phyloP scores from a whole-genome alignment of 2,888 invertebrate genomes.

The Cosmia pyralina region DNA sequence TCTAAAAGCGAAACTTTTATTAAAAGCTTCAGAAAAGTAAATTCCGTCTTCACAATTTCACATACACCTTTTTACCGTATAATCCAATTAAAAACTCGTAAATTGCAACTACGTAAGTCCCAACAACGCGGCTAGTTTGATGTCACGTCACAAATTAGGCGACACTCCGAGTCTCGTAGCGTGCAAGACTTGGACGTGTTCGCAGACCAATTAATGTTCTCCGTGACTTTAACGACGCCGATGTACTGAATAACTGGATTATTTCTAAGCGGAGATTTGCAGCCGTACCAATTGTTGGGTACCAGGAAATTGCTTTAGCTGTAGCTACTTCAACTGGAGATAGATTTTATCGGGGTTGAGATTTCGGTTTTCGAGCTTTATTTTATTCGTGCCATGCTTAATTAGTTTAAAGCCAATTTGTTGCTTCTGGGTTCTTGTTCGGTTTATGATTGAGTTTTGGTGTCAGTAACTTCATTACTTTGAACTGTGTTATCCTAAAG shows the following conservation, averaged over 20 bases:
- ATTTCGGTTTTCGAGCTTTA: conserved; percentile 20
- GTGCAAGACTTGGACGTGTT: conserved; percentile 56
- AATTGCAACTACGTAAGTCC: conserved; percentile 42
- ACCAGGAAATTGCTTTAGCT: conserved; percentile 50
- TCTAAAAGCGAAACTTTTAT: background rate
- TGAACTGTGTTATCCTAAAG: background rate
- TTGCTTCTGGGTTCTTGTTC: background rate
- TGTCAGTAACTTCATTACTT: background rate
- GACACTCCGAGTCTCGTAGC: conserved; percentile 46
- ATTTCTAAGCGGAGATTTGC: conserved; percentile 61
- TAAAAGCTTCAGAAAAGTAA: conserved; percentile 8
- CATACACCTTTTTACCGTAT: background rate
- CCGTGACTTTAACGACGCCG: conserved; percentile 50
- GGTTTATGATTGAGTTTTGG: conserved; percentile 2
- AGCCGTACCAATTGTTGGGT: conserved; percentile 45
- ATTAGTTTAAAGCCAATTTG: conserved; percentile 8
- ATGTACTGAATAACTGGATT: conserved; percentile 60
- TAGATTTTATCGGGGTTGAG: conserved; percentile 27
- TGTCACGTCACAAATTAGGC: conserved; percentile 55
- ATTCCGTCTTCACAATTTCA: conserved; percentile 10
- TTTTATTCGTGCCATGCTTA: background rate
- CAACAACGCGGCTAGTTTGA: conserved; percentile 25
- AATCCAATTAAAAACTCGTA: conserved; percentile 53
- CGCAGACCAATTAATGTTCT: conserved; percentile 58
- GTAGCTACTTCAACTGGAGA: conserved; percentile 26